Percentiles rank a stretch among this genome's conserved stretches.
These are phyloP conservation scores for Holocentrus rufus DNA, from an alignment of 2,797 vertebrate genomes.

Conservation along the genomic window DNA sequence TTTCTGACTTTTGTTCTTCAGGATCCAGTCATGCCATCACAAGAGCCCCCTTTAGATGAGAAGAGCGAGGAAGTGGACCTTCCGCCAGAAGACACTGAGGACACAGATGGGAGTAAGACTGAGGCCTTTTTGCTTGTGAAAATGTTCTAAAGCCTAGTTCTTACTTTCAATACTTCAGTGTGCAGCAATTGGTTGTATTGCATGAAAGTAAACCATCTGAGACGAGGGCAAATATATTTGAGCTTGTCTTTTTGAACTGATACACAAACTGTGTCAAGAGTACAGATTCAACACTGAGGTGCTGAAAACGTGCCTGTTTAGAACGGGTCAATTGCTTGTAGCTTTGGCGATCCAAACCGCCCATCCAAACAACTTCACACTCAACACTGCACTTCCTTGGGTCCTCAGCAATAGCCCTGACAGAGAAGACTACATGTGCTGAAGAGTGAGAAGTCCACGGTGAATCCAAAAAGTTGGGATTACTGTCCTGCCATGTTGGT, in stretches of 20 bases:
- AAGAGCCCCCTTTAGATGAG: constrained; percentile 91
- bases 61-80: constrained; percentile 88
- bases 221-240: neutral
- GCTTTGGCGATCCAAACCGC: too few species aligned
- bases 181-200: neutral
- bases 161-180: neutral
- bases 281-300: too few species aligned
- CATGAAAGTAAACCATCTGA: neutral
- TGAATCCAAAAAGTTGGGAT: too few species aligned
- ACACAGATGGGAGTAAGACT: constrained; percentile 89
- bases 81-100: constrained; percentile 89
- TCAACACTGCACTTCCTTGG: too few species aligned
- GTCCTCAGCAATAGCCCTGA: too few species aligned
- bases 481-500: too few species aligned
- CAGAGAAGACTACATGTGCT: too few species aligned
- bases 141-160: neutral
- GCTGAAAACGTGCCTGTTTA: too few species aligned
- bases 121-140: neutral
- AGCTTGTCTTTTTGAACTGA: neutral
- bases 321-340: too few species aligned
- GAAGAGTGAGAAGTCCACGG: too few species aligned
- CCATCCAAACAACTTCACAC: too few species aligned
- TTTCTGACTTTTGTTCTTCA: constrained; percentile 66
- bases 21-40: constrained; percentile 99
- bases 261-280: neutral